Percentiles rank a stretch among this genome's conserved stretches.
Conservation (phyloP, 2,888 invertebrate species). For the Aquatica leii region DNA sequence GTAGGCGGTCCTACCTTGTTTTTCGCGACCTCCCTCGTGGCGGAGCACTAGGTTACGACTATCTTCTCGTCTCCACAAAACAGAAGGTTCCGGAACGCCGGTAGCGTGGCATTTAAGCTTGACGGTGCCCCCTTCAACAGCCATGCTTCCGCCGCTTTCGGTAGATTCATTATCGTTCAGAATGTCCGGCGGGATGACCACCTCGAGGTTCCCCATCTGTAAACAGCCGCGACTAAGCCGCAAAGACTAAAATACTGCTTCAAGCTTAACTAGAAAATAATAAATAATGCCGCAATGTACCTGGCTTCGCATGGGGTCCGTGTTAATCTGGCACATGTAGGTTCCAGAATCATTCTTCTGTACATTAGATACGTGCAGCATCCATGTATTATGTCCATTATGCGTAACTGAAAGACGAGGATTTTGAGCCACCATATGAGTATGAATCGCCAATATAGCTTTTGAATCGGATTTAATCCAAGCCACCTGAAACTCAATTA, state of each 20-base stretch:
- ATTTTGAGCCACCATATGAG: conserved; percentile 89
- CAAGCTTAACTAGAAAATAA: conserved; percentile 23
- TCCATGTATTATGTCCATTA: conserved; percentile 94
- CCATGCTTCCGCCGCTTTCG: conserved; percentile 77
- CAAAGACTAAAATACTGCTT: conserved; percentile 27
- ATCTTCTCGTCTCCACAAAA: conserved; percentile 83
- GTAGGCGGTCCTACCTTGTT: conserved; percentile 67
- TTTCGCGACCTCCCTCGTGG: conserved; percentile 75
- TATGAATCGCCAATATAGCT: conserved; percentile 88
- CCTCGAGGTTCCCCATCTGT: conserved; percentile 87
- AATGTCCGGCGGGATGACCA: conserved; percentile 88
- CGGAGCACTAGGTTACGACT: conserved; percentile 79
- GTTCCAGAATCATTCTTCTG: conserved; percentile 91
- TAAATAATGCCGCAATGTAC: conserved; percentile 62
- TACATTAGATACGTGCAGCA: conserved; percentile 87
- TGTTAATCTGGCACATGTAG: conserved; percentile 95
- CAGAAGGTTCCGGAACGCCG: conserved; percentile 81
- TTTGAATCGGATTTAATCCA: conserved; percentile 93
- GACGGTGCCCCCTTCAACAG: conserved; percentile 82
- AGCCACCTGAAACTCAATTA: conserved; percentile 73
- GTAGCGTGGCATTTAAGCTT: conserved; percentile 80
- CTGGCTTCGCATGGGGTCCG: conserved; percentile 89
- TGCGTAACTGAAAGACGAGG: conserved; percentile 86
- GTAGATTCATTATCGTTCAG: conserved; percentile 75
- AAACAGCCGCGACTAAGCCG: conserved; percentile 31